Evolutionary conservation across 2,888 invertebrate genomes (phyloP).

Genomic region (Gastracanthus pulcherrimus): DNA sequence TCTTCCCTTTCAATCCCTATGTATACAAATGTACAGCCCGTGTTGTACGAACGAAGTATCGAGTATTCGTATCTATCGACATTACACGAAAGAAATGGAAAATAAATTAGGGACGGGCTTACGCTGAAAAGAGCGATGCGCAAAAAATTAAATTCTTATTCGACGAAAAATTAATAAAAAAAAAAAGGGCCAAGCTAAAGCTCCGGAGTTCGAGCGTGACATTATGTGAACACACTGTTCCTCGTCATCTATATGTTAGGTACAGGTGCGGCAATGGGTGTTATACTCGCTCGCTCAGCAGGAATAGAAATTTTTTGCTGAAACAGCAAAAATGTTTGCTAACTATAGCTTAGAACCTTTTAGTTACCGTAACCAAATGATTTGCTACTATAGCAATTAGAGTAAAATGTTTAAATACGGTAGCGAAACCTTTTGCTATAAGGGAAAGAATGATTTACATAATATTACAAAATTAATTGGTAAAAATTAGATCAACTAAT

Average conservation of each 20-base stretch:
- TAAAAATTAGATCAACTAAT: too few species aligned
- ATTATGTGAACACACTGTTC: not conserved
- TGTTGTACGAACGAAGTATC: too few species aligned
- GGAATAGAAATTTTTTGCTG: too few species aligned
- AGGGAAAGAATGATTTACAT: too few species aligned
- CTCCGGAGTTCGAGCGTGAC: not conserved
- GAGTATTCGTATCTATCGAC: slow-evolving; percentile 42
- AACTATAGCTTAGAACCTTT: too few species aligned
- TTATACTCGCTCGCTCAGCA: too few species aligned
- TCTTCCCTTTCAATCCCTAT: not conserved
- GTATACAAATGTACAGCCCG: not conserved
- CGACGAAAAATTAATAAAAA: not conserved
- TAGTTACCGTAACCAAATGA: too few species aligned
- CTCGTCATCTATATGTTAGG: not conserved
- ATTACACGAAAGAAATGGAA: not conserved
- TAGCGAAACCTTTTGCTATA: too few species aligned
- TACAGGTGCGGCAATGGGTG: not conserved
- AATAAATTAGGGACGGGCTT: not conserved
- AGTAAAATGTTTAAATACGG: too few species aligned
- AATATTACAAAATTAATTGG: too few species aligned
- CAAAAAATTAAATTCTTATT: not conserved
- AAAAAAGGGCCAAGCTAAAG: not conserved
- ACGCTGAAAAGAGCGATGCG: not conserved
- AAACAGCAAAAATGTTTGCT: too few species aligned
- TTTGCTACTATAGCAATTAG: too few species aligned